Percentiles rank a stretch among this genome's conserved stretches.
Conservation (phyloP, 2,888 invertebrate species). For the Caenorhabditis macrosperma region DNA sequence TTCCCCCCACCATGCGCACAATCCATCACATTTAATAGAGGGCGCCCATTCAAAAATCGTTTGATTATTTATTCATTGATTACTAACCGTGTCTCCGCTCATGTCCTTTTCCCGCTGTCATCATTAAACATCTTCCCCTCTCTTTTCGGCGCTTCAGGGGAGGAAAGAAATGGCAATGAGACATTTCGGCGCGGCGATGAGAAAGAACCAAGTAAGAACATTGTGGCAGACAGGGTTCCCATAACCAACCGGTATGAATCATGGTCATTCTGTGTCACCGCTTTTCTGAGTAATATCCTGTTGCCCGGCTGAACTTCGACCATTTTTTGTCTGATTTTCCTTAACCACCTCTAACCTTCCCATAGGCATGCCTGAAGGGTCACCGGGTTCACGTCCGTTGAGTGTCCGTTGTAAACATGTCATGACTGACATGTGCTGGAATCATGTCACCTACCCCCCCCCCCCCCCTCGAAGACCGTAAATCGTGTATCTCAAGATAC, state of each 20-base stretch:
- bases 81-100: constrained; percentile 22
- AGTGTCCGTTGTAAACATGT: too few species aligned
- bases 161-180: constrained; percentile 46
- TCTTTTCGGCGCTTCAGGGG: neutral
- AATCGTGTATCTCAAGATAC: too few species aligned
- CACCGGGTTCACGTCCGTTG: too few species aligned
- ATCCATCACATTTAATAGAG: constrained; percentile 2
- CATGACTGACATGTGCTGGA: too few species aligned
- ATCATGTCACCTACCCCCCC: too few species aligned
- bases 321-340: too few species aligned
- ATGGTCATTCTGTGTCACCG: constrained; percentile 39
- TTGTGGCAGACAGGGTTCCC: constrained; percentile 25
- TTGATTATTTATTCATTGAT: constrained; percentile 55
- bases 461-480: too few species aligned
- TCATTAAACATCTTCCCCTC: constrained; percentile 11
- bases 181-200: constrained; percentile 41
- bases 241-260: constrained; percentile 30
- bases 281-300: too few species aligned
- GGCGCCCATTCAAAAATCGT: neutral
- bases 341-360: too few species aligned
- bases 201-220: too few species aligned
- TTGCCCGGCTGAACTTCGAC: too few species aligned
- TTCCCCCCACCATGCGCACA: neutral
- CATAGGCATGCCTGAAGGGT: too few species aligned
- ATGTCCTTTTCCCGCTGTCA: neutral